Evolutionary conservation across 2,113 vertebrate species (phyloP), one percentile per base, ranked within the genome.

Genomic region (Siniperca knerii): DNA sequence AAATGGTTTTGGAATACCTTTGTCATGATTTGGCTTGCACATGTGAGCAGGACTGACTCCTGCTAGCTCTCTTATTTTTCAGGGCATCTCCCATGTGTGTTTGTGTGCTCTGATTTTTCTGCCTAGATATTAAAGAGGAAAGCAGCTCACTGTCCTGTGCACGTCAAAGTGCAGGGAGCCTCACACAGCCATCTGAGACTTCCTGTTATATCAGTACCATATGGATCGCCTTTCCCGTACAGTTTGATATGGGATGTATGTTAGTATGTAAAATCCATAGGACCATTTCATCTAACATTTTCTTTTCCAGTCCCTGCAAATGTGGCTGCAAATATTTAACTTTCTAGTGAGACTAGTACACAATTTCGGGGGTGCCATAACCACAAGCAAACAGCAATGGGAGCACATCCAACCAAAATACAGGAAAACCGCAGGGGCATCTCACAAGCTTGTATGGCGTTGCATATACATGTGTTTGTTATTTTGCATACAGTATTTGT

Each of bases 171-270:
- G 29, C 60, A 75, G n/a, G 54, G 48, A 86, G 65, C 33, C 64
- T 69, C 25, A 6, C 65, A 70, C 12, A 71, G 52, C 46, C 52
- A 37, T 58, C 23, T 16, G 35, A 86, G 48, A 82, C 66, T 78
- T 87, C 18, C 68, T 61, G 58, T 89, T 89, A 86, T 78, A 85
- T 88, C 77, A 80, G 40, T 55, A 35, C 86, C 74, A 87, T 58
- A 67, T 75, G 79, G 64, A 16, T 44, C 2, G 3, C 20, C 72
- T 72, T 20, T 60, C 13, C 42, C 50, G 55, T 0, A 20, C 13
- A 48, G 33, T 75, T 37, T 75, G 50, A 84, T 71, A 67, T 7
- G 71, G 11, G 64, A 61, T 83, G 58, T 61, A 46, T 60, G 21
- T 64, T 68, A 9, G 50, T 0, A 29, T 68, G 46, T 72, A 37